Evolutionary conservation across 2,888 invertebrate genomes (phyloP).

Genomic region (Ceramica pisi): DNA sequence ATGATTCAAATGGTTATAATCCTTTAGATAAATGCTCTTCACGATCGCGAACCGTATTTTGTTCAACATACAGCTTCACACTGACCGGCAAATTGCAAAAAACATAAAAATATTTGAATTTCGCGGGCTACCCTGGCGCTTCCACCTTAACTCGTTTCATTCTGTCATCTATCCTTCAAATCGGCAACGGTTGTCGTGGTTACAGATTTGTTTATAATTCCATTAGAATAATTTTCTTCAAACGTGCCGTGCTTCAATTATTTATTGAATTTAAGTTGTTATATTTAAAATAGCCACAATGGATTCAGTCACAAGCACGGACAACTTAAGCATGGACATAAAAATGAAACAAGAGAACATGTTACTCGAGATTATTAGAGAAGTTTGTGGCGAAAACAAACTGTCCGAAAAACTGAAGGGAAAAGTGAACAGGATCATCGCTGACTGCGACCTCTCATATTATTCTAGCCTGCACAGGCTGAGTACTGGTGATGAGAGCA

Average conservation of each 20-base stretch:
- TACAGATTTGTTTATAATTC: constrained; percentile 36
- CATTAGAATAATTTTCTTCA: background rate
- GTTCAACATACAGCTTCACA: too few species aligned
- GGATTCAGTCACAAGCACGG: constrained; percentile 81
- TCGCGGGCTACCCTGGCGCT: too few species aligned
- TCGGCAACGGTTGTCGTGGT: constrained; percentile 62
- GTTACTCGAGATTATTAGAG: constrained; percentile 82
- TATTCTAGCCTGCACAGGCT: constrained; percentile 85
- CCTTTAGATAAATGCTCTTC: too few species aligned
- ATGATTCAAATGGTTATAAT: too few species aligned
- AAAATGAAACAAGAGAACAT: constrained; percentile 80
- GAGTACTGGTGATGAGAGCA: constrained; percentile 83
- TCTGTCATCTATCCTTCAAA: constrained; percentile 8
- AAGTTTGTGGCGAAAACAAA: constrained; percentile 78
- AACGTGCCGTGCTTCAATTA: background rate
- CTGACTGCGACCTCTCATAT: constrained; percentile 83
- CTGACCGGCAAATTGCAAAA: too few species aligned
- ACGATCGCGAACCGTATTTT: too few species aligned
- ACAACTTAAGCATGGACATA: constrained; percentile 69
- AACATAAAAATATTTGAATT: too few species aligned
- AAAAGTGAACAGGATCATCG: constrained; percentile 84
- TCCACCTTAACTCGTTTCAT: too few species aligned
- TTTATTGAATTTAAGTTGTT: background rate
- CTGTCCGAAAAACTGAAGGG: constrained; percentile 78
- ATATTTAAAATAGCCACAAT: constrained; percentile 62